These are phyloP conservation scores for Amblyjoppa fuscipennis DNA, from an alignment of 2,888 invertebrate species.

Conservation along the genomic window DNA sequence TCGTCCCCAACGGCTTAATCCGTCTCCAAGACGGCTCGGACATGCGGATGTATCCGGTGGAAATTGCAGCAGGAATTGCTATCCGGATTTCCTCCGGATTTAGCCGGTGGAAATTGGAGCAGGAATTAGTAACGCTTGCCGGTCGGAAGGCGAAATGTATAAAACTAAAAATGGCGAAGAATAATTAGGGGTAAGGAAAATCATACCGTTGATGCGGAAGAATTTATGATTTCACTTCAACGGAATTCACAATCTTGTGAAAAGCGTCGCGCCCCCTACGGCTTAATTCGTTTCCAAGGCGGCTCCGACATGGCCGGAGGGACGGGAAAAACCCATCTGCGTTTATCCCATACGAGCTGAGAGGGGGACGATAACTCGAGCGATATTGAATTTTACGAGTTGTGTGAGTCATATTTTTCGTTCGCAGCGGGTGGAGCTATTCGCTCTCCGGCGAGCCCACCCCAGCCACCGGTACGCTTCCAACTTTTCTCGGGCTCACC, in stretches of 20 bases:
- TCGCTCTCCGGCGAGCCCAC: slow-evolving; percentile 7
- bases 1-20: not conserved
- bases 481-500: slow-evolving; percentile 52
- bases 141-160: not conserved
- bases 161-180: not conserved
- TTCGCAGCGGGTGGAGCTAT: slow-evolving; percentile 43
- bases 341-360: slow-evolving; percentile 1
- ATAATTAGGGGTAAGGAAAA: not conserved
- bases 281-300: slow-evolving; percentile 11
- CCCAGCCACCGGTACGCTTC: slow-evolving; percentile 37
- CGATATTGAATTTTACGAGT: slow-evolving; percentile 72
- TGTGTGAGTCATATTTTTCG: slow-evolving; percentile 66
- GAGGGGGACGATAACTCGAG: slow-evolving; percentile 53
- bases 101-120: too few relatives aligned
- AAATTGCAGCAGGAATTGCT: not conserved
- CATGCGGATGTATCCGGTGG: not conserved
- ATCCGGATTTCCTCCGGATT: too few relatives aligned
- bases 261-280: not conserved
- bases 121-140: too few relatives aligned
- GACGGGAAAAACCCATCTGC: slow-evolving; percentile 29
- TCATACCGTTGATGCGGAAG: not conserved
- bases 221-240: not conserved
- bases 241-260: not conserved
- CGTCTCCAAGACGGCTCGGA: slow-evolving; percentile 2
- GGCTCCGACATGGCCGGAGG: slow-evolving; percentile 10